These are phyloP conservation scores for Geopemphigus sp. DNA, from an alignment of 1,140 invertebrate genomes.

Conservation along the genomic window DNA sequence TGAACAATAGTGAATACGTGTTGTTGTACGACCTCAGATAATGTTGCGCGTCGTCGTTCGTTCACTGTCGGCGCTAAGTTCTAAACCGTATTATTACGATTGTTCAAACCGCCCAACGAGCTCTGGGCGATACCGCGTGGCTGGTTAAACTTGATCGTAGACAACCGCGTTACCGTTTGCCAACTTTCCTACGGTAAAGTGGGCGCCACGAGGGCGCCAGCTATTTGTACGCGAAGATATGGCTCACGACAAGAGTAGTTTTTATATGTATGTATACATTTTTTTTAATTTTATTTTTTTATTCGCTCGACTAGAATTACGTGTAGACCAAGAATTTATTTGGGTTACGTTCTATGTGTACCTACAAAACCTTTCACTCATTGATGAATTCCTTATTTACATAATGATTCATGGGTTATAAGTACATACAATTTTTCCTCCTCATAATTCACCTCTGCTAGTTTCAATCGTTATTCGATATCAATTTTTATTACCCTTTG, in stretches of 20 bases:
- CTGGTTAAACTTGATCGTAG: slow-evolving; percentile 19
- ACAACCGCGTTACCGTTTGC: slow-evolving; percentile 10
- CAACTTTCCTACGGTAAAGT: slow-evolving; percentile 21
- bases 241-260: slow-evolving; percentile 16
- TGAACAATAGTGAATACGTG: neutral
- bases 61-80: neutral
- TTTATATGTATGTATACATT: neutral
- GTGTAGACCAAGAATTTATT: slow-evolving; percentile 27
- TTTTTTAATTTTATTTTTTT: slow-evolving; percentile 27
- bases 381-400: slow-evolving; percentile 36
- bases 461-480: neutral
- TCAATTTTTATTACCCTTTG: neutral
- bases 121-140: slow-evolving; percentile 16
- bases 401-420: slow-evolving; percentile 25
- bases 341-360: slow-evolving; percentile 23
- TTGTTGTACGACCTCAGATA: slow-evolving; percentile 5
- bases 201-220: slow-evolving; percentile 31
- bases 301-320: slow-evolving; percentile 14
- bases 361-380: slow-evolving; percentile 18
- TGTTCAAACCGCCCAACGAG: slow-evolving; percentile 12
- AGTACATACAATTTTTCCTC: neutral
- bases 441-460: neutral
- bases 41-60: neutral
- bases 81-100: neutral
- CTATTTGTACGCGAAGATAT: slow-evolving; percentile 11